Evolutionary conservation across 2,797 vertebrate species (phyloP), one percentile per base, ranked within the genome.

Genomic region (Morelia viridis): DNA sequence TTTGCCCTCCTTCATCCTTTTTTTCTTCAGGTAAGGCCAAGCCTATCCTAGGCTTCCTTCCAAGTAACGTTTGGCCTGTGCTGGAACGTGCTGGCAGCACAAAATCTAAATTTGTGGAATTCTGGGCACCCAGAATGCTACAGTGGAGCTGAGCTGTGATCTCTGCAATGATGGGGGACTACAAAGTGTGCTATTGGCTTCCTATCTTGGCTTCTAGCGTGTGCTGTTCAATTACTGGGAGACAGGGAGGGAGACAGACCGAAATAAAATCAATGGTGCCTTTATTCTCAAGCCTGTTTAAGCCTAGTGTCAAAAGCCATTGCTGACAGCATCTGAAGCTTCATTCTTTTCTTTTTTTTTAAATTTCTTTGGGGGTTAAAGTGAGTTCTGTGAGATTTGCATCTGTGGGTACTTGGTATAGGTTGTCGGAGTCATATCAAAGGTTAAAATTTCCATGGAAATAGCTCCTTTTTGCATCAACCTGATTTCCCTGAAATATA

Each of bases 361-460:
- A 12, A 84, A 87, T 88, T 83, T 58, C 87, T 64, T 65, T 84
- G 2, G 7, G 1, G 26, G 15, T 28, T 19, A 65, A 80, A 65
- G 92, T 93, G 87, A 88, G 92, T 93, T 95, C 92, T 94, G 91
- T 65, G 90, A 96, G 94, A 93, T 94, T 96, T 93, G 92, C 91
- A 96, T 93, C 88, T 84, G 62, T 90, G 50, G 53, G 93, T 92
- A 89, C 94, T 94, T 95, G 92, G 94, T 90, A 87, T 93, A 94
- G 92, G 95, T 95, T 96, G 94, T 94, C 56, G 60, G 94, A 95
- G 94, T 96, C 95, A 95, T 92, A 95, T 95, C 95, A 95, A 95
- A 96, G 94, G 95, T 96, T 96, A 96, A 93, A 93, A 94, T 96
- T 89, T 94, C 94, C 90, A 90, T 94, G 94, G 93, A 94, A 95